phyloP scores from a whole-genome alignment of 1,140 invertebrate species.

The Papilio polyxenes region DNA sequence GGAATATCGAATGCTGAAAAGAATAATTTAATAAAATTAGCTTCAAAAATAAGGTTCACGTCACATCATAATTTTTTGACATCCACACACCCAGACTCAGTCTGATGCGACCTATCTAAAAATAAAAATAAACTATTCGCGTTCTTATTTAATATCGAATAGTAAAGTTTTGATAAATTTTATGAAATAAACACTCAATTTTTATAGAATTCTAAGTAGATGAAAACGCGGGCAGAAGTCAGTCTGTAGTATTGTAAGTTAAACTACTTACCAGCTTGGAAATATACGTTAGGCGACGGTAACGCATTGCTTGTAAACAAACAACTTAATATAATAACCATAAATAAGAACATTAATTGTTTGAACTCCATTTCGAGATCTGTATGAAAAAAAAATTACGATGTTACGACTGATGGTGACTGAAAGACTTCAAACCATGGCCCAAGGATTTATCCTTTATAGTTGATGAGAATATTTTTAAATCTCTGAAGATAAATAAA shows the following conservation, averaged over 20 bases:
- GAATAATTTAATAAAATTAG: not conserved
- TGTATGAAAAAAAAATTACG: not conserved
- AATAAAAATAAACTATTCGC: no score
- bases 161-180: not conserved
- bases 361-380: constrained; percentile 46
- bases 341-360: constrained; percentile 36
- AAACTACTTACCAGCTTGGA: not conserved
- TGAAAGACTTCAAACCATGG: not conserved
- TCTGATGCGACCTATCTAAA: no score
- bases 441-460: constrained; percentile 3
- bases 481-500: not conserved
- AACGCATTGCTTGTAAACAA: constrained; percentile 41
- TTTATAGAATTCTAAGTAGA: not conserved
- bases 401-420: not conserved
- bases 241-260: not conserved
- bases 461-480: constrained; percentile 7
- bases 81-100: no score
- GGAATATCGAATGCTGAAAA: constrained; percentile 46
- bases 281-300: constrained; percentile 31
- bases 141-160: no score
- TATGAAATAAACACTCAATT: not conserved
- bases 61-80: no score
- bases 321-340: constrained; percentile 18
- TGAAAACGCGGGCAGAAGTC: not conserved
- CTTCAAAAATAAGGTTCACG: no score